These are phyloP conservation scores for Podarcis raffonei DNA, from an alignment of 2,113 vertebrate species.

Conservation along the genomic window DNA sequence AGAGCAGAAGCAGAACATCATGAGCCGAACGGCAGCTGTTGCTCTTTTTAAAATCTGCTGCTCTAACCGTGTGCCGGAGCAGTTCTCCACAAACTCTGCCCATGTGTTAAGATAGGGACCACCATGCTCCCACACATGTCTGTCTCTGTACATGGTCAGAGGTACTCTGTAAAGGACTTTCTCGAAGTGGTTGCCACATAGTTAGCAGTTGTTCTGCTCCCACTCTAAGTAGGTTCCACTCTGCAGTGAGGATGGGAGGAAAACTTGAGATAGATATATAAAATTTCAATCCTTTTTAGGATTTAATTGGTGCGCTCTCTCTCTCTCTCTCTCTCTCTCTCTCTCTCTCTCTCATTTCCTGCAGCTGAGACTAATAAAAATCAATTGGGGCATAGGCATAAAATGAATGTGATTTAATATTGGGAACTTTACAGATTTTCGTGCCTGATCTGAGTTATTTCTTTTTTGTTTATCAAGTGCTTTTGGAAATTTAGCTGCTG, in stretches of 20 bases:
- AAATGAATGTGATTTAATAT: background rate
- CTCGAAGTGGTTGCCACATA: background rate
- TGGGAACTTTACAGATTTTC: background rate
- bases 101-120: background rate
- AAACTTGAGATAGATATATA: too few species aligned
- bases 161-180: background rate
- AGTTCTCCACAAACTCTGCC: background rate
- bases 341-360: too few species aligned
- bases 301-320: background rate
- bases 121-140: background rate
- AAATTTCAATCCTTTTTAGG: background rate
- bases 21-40: background rate
- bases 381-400: background rate
- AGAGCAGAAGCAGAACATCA: background rate
- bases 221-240: background rate
- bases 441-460: background rate
- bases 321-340: too few species aligned
- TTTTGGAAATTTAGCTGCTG: background rate
- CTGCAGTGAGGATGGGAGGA: background rate
- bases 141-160: background rate
- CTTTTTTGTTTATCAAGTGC: too few species aligned
- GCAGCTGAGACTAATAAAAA: background rate
- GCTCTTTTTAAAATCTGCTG: background rate
- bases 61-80: background rate
- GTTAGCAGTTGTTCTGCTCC: background rate